Percentiles rank a stretch among this genome's conserved stretches.
These are phyloP conservation scores for Malachius bipustulatus DNA, from an alignment of 2,888 invertebrate genomes.

Conservation along the genomic window DNA sequence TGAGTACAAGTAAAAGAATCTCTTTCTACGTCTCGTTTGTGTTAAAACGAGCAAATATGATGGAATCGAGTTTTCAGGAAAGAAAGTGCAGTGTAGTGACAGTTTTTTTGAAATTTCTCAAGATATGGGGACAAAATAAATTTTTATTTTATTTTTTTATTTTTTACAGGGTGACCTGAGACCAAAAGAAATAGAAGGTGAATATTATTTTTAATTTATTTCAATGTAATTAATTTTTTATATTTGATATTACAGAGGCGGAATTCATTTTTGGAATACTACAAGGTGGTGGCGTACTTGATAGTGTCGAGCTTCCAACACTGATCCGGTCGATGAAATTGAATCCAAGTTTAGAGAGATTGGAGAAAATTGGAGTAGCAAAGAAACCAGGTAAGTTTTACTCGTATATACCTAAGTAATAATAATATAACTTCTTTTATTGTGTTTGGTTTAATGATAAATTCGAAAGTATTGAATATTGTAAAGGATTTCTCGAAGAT, in stretches of 20 bases:
- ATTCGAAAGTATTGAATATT: too few relatives aligned
- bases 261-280: slow-evolving; percentile 30
- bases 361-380: slow-evolving; percentile 88
- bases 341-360: slow-evolving; percentile 85
- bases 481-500: neutral
- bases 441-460: too few relatives aligned
- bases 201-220: slow-evolving; percentile 14
- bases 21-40: too few relatives aligned
- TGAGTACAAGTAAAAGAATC: too few relatives aligned
- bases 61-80: too few relatives aligned
- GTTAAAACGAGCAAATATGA: too few relatives aligned
- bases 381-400: slow-evolving; percentile 42
- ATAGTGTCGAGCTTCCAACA: slow-evolving; percentile 80
- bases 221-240: slow-evolving; percentile 2
- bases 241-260: slow-evolving; percentile 22
- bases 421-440: too few relatives aligned
- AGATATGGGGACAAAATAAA: too few relatives aligned
- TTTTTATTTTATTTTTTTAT: slow-evolving; percentile 8
- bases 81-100: too few relatives aligned
- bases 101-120: too few relatives aligned
- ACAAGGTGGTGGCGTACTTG: slow-evolving; percentile 70
- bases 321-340: slow-evolving; percentile 82
- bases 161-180: slow-evolving; percentile 27
- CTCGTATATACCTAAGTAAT: neutral
- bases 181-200: slow-evolving; percentile 29